Base-by-base conservation (phyloP, 2,113 vertebrate genomes). In the Lepisosteus osseus region DNA sequence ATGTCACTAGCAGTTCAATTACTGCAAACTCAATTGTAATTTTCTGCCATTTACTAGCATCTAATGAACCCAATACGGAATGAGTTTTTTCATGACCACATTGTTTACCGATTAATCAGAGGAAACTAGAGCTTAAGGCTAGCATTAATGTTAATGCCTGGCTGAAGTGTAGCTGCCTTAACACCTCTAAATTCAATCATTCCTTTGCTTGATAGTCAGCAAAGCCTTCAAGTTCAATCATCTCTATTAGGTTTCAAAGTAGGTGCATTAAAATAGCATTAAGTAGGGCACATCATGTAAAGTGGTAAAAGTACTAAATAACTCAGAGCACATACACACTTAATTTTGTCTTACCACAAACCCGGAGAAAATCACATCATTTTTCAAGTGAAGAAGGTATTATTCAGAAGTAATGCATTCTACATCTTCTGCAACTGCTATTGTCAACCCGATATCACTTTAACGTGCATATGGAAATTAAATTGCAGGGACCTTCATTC, bases 111-210 rank as follows among this genome's bases (percentile, higher is more conserved):
- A 70, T 75, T 75, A 75, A 75, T 75, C 54, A 75, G 61, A 17
- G 40, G 13, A 47, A 75, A 70, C 62, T 17, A 70, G 12, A 70
- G 68, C 73, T 75, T 65, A 61, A 61, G 73, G 73, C 73, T 59
- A 75, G 68, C 55, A 66, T 70, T 69, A 61, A 75, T 75, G 69
- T 75, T 75, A 70, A 75, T 70, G 68, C 54, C 73, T 4, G 54
- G 68, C 62, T 75, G 62, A 70, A 70, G 44, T 67, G 73, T 41
- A 47, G 42, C 68, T 59, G 54, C 70, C 63, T 65, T n/a, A 66
- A 75, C 64, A 15, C 44, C 62, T 68, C 59, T 14, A 55, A 68
- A 73, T 73, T 73, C 73, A 75, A 75, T 75, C 73, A 70, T 55
- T 59, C 68, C 54, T 51, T 12, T 70, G 61, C 62, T 55, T 54